Percentiles rank a stretch among this genome's conserved stretches.
Conservation (phyloP, 2,113 vertebrate species). For the Melanostigma gelatinosum region DNA sequence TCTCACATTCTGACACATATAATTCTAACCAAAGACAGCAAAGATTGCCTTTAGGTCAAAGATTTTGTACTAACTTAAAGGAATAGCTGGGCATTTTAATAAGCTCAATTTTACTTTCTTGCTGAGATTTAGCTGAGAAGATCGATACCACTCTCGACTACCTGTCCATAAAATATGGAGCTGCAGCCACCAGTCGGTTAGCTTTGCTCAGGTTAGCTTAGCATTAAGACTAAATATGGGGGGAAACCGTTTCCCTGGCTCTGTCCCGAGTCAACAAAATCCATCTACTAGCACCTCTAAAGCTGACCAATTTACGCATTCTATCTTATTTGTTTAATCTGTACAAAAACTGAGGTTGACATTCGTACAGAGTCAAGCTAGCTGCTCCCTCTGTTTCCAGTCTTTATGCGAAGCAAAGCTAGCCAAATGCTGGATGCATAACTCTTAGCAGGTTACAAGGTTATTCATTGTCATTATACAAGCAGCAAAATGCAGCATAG, state of each 20-base stretch:
- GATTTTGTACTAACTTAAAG: not conserved
- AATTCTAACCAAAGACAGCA: constrained; percentile 30
- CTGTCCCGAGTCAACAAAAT: not conserved
- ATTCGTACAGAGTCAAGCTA: not conserved
- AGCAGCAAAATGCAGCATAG: too few relatives aligned
- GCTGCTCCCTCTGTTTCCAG: not conserved
- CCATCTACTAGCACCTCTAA: not conserved
- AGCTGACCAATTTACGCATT: not conserved
- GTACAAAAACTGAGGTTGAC: not conserved
- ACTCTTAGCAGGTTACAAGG: not conserved
- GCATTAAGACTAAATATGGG: not conserved
- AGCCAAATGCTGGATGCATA: not conserved
- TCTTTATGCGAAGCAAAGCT: constrained; percentile 6
- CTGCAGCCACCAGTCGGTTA: not conserved
- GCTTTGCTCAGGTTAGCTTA: constrained; percentile 1
- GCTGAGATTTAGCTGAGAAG: not conserved
- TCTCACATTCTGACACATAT: not conserved
- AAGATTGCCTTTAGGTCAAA: constrained; percentile 18
- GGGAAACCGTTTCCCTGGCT: not conserved
- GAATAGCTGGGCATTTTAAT: not conserved
- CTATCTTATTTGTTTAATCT: not conserved
- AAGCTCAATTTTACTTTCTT: not conserved
- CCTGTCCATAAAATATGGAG: not conserved
- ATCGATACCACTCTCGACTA: not conserved
- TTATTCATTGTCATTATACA: not conserved